Percentiles rank a stretch among this genome's conserved stretches.
Conservation (phyloP, 2,888 invertebrate genomes). For the Cremastinae sp. region DNA sequence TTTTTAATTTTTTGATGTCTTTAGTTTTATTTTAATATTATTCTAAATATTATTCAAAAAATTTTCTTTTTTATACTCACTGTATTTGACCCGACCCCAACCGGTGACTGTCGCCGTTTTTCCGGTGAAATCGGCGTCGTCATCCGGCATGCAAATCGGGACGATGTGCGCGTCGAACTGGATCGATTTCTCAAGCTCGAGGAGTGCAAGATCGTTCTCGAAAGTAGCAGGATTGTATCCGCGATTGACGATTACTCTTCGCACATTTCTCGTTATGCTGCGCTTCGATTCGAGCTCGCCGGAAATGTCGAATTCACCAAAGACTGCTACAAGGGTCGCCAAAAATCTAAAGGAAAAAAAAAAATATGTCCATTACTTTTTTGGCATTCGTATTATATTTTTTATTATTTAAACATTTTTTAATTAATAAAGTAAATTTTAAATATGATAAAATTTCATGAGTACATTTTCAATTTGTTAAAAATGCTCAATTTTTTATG, state of each 20-base stretch:
- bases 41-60: too few relatives aligned
- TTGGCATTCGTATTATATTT: too few relatives aligned
- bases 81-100: conserved; percentile 95
- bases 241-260: conserved; percentile 92
- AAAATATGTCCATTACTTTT: conserved; percentile 6
- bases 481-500: too few relatives aligned
- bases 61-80: conserved; percentile 78
- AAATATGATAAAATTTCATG: too few relatives aligned
- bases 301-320: conserved; percentile 95
- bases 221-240: conserved; percentile 95
- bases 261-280: conserved; percentile 90
- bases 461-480: too few relatives aligned
- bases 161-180: conserved; percentile 93
- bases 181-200: conserved; percentile 92
- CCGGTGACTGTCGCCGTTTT: conserved; percentile 94
- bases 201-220: conserved; percentile 93
- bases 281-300: conserved; percentile 90
- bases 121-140: conserved; percentile 89
- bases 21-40: too few relatives aligned
- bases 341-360: conserved; percentile 85
- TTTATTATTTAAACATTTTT: too few relatives aligned
- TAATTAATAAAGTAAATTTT: too few relatives aligned
- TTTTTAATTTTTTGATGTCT: too few relatives aligned
- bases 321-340: conserved; percentile 93
- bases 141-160: conserved; percentile 94